phyloP scores from a whole-genome alignment of 30 jellyfish, hydroid and myxozoan species.

The Pelagia noctiluca region DNA sequence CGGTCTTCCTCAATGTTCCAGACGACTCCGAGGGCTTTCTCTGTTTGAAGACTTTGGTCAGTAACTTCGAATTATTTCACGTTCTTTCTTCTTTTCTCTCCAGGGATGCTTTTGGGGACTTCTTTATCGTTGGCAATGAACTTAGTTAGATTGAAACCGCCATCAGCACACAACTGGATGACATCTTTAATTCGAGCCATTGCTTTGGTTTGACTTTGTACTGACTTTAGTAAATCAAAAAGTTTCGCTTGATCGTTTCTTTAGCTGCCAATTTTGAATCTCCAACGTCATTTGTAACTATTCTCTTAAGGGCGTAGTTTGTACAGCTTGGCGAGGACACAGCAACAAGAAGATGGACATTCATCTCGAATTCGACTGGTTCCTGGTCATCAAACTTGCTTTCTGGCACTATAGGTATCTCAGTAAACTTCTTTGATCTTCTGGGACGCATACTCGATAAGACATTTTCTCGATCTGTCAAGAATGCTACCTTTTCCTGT shows the following conservation, averaged over 20 bases:
- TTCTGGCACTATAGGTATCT: slow-evolving; percentile 39
- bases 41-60: background rate
- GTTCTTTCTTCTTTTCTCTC: slow-evolving; percentile 1
- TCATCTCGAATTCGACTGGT: slow-evolving; percentile 8
- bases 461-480: slow-evolving; percentile 32
- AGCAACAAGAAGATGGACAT: slow-evolving; percentile 24
- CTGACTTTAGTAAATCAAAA: slow-evolving; percentile 38
- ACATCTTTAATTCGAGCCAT: slow-evolving; percentile 10
- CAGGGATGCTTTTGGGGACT: slow-evolving; percentile 5
- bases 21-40: slow-evolving; percentile 22
- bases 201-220: slow-evolving; percentile 19
- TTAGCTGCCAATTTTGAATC: background rate
- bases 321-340: slow-evolving; percentile 49
- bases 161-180: slow-evolving; percentile 12
- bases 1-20: slow-evolving; percentile 8
- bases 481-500: slow-evolving; percentile 4
- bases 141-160: slow-evolving; percentile 68
- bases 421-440: slow-evolving; percentile 1
- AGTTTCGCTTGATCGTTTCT: slow-evolving; percentile 11
- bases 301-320: background rate
- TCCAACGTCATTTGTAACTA: background rate
- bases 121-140: slow-evolving; percentile 9
- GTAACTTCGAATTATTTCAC: background rate
- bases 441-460: slow-evolving; percentile 23
- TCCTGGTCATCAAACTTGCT: slow-evolving; percentile 2